Base-by-base conservation (phyloP, 1,140 invertebrate genomes). In the Trigoniulus corallinus region DNA sequence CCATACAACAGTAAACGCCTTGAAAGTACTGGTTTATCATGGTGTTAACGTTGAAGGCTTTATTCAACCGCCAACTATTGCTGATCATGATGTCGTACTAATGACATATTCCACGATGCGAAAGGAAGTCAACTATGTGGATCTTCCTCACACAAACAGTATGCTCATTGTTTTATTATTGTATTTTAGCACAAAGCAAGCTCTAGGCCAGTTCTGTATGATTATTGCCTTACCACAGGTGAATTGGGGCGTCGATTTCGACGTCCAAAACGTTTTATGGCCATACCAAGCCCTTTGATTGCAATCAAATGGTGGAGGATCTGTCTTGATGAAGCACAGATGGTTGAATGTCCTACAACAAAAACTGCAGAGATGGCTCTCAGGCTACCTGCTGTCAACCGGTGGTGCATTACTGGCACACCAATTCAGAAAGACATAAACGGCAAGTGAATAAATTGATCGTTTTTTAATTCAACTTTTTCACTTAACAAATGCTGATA, bases 291-390 rank as follows among this genome's bases (percentile, higher is more conserved):
- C 25, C 81, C 84, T 3, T 62, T 87, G 1, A 64, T 73, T 1
- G 71, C 73, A 59, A 69, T 87, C 0, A 63, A 78, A 45, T 88
- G 80, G 80, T 86, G 81, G 82, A 69, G 84, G 39, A 67, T 85
- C 23, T 83, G 80, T 61, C 65, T 87, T 13, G 84, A 88, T 68
- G 84, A 88, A 69, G 83, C 82, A 37, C 84, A 88, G 67, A 83
- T 84, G 73, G 81, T 85, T 1, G 83, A 85, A 63, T 69, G 70
- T 53, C 67, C 71, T 1, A 68, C 72, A 2, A 70, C 70, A 26
- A 72, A 67, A 62, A 72, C 71, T 34, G 73, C 79, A 1, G 66
- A 72, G 56, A 81, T 87, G 78, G 80, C 78, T 1, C 59, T 68
- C 18, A 62, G 70, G 56, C 59, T 84, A 22, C 59, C 60, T 20